Conservation (phyloP, 2,797 vertebrate genomes). For the Pygocentrus nattereri region DNA sequence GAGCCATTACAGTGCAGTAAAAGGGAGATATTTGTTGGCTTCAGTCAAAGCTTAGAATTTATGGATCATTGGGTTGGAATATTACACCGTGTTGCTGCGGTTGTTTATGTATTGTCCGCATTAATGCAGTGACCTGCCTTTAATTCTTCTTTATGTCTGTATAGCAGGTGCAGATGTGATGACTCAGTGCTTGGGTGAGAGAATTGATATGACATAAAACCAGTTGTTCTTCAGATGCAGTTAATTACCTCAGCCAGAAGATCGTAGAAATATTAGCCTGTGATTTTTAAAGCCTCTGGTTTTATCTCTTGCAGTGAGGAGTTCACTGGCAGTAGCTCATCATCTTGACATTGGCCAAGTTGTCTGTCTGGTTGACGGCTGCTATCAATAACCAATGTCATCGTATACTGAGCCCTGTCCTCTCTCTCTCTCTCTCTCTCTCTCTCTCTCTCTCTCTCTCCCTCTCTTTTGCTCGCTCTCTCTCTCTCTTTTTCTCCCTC, state of each 20-base stretch:
- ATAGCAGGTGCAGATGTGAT: not conserved
- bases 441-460: constrained; percentile 59
- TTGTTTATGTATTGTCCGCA: not conserved
- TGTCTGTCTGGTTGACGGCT: not conserved
- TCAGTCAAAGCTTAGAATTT: not conserved
- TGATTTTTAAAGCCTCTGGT: not conserved
- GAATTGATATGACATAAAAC: not conserved
- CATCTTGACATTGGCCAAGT: not conserved
- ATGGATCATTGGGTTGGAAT: not conserved
- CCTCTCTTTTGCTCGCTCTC: constrained; percentile 48
- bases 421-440: not conserved
- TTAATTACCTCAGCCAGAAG: not conserved
- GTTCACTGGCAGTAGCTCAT: not conserved
- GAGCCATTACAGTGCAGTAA: too few relatives aligned
- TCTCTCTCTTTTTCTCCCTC: constrained; percentile 59
- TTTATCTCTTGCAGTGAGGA: not conserved
- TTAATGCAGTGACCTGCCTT: not conserved
- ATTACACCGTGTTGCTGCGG: not conserved
- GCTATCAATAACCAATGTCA: not conserved
- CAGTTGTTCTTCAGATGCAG: not conserved
- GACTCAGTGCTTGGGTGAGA: not conserved
- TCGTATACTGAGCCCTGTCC: not conserved
- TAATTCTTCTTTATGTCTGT: too few relatives aligned
- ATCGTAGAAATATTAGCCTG: not conserved
- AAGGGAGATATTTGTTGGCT: too few relatives aligned